Conservation (phyloP, 2,888 invertebrate species). For the Aricia artaxerxes region DNA sequence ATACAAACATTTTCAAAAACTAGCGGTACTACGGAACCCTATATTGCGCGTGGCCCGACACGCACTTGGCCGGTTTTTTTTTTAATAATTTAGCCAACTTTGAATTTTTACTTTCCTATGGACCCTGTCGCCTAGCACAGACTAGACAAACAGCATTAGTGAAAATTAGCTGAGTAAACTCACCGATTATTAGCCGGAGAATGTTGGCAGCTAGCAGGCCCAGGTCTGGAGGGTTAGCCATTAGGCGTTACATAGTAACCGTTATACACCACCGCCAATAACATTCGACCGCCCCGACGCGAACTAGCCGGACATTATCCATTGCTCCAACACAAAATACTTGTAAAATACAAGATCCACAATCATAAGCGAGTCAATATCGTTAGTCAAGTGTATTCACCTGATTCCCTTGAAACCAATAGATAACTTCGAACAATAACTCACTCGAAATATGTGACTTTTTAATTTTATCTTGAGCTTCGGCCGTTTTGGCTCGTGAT, state of each 20-base stretch:
- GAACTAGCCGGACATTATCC: slow-evolving; percentile 34
- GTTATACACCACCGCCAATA: slow-evolving; percentile 58
- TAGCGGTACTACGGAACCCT: too few relatives aligned
- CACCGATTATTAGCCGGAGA: slow-evolving; percentile 83
- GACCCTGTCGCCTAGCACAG: too few relatives aligned
- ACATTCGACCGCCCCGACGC: slow-evolving; percentile 50
- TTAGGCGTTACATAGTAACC: slow-evolving; percentile 66
- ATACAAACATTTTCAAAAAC: too few relatives aligned
- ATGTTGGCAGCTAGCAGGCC: slow-evolving; percentile 82
- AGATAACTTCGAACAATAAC: slow-evolving; percentile 61
- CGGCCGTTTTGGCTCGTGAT: slow-evolving; percentile 67
- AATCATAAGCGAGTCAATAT: slow-evolving; percentile 27
- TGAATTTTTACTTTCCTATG: too few relatives aligned
- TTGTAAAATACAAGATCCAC: background rate
- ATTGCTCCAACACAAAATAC: slow-evolving; percentile 13
- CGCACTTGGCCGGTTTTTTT: too few relatives aligned
- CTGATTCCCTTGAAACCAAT: slow-evolving; percentile 48
- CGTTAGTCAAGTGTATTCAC: slow-evolving; percentile 29
- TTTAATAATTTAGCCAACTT: too few relatives aligned
- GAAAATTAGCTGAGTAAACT: slow-evolving; percentile 52
- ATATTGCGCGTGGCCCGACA: too few relatives aligned
- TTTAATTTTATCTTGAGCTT: slow-evolving; percentile 72
- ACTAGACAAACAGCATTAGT: background rate
- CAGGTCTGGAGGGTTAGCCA: slow-evolving; percentile 82
- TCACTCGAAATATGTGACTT: slow-evolving; percentile 76